phyloP scores from a whole-genome alignment of 2,888 invertebrate species.

The Odontocolon sp. region DNA sequence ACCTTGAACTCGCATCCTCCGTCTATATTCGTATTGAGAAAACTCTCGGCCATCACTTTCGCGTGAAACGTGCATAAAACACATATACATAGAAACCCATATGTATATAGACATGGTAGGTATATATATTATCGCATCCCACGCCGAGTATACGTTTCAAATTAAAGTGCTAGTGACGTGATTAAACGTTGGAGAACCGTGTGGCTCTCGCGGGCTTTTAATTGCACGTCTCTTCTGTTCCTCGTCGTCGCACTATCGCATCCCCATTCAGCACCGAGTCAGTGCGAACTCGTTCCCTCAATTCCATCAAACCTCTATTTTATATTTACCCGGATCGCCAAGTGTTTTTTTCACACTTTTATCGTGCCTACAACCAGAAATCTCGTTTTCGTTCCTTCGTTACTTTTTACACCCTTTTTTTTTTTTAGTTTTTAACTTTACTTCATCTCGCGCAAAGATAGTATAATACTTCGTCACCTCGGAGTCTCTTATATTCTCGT shows the following conservation, averaged over 20 bases:
- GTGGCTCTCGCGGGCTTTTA: slow-evolving; percentile 47
- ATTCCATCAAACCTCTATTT: slow-evolving; percentile 24
- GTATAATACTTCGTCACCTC: slow-evolving; percentile 4
- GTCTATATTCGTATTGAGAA: slow-evolving; percentile 3
- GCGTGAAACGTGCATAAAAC: neutral
- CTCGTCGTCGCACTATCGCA: neutral
- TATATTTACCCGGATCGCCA: slow-evolving; percentile 14
- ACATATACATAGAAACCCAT: neutral
- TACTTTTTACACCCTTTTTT: neutral
- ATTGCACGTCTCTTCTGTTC: slow-evolving; percentile 45
- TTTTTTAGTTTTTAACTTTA: neutral
- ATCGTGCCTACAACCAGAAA: neutral
- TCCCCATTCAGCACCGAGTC: too few species aligned
- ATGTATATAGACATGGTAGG: neutral
- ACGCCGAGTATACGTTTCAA: slow-evolving; percentile 31
- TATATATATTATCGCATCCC: neutral
- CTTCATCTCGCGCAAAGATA: neutral
- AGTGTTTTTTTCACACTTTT: slow-evolving; percentile 3
- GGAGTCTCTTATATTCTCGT: slow-evolving; percentile 4
- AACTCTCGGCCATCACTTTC: slow-evolving; percentile 17
- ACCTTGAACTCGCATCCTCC: neutral
- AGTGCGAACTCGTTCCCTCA: slow-evolving; percentile 19
- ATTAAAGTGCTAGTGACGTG: slow-evolving; percentile 50
- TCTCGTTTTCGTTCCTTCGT: neutral
- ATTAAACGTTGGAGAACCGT: slow-evolving; percentile 47